Base-by-base conservation (phyloP, 2,888 invertebrate species). In the Diogma glabrata region DNA sequence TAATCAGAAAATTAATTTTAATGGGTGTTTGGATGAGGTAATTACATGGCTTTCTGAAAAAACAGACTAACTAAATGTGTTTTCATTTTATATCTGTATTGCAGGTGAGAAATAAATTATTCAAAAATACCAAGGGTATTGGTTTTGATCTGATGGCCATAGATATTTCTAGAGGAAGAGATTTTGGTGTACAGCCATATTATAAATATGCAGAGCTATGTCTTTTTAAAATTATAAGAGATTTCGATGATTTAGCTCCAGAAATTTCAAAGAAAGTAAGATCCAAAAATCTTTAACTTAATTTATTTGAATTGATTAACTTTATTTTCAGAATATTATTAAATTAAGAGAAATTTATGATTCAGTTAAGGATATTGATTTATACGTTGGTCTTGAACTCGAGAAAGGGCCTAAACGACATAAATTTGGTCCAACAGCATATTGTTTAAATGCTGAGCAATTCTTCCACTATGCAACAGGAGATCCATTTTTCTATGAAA, bases 1-100 rank as follows among this genome's bases (percentile, higher is more conserved):
- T 23, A 22, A 43, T 43, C 43, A 43, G 23, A 43, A 43, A 43
- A 43, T 23, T 1, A 43, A 43, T 43, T 43, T 43, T 23, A 43
- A 43, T 43, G 43, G 43, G 23, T 43, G 43, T 22, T 23, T 43
- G n/a, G 3, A 20, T 43, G 43, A 43, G 7, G 8, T 43, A 22
- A 22, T 43, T 40, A 9, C 3, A 19, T 3, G 4, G 19, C n/a
- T 40, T 17, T 10, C 7, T 19, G 10, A 12, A 5, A 19, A 40
- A 12, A 19, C 14, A 20, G 20, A 19, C 19, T 12, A 12, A 2
- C 10, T 2, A 5, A 9, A 40, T 19, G 10, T 40, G n/a, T 40
- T 38, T 6, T 19, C 22, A 8, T 6, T 20, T 19, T 28, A n/a
- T 28, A n/a, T n/a, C n/a, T n/a, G n/a, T n/a, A n/a, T 19, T 19